Evolutionary conservation across 2,113 vertebrate species (phyloP).

Genomic region (Channa maculata): DNA sequence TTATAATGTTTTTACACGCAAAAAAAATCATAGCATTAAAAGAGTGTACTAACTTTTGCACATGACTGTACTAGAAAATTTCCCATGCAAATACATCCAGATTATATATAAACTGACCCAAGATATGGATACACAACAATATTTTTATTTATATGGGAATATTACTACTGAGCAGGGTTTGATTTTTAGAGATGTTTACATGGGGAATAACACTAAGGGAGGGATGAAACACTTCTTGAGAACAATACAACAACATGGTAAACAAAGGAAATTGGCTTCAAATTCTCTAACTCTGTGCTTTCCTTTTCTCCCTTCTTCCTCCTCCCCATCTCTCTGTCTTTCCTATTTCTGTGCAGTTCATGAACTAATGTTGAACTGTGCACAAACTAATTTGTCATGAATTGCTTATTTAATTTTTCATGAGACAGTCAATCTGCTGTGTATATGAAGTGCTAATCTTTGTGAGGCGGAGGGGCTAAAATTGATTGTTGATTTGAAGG

Average conservation of each 20-base stretch:
- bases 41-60: neutral
- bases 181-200: constrained; percentile 5
- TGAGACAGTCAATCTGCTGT: constrained; percentile 57
- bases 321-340: neutral
- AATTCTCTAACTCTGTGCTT: neutral
- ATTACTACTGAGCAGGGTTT: neutral
- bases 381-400: constrained; percentile 72
- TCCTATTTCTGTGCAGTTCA: constrained; percentile 42
- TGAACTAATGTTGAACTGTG: constrained; percentile 69
- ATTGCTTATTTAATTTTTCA: constrained; percentile 68
- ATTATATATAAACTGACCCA: neutral
- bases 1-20: too few relatives aligned
- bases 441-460: constrained; percentile 74
- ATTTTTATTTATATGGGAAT: neutral
- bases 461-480: constrained; percentile 71
- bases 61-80: neutral
- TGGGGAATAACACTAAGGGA: constrained; percentile 1
- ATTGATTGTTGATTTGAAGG: constrained; percentile 75
- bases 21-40: neutral
- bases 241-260: too few relatives aligned
- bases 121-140: constrained; percentile 1
- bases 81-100: neutral
- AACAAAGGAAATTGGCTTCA: constrained; percentile 11
- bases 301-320: constrained; percentile 10
- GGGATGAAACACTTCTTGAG: too few relatives aligned